A percentile compares a stretch with the other conserved stretches of the same genome.
Conservation (phyloP, 2,888 invertebrate species). For the Ennomos erosarius region DNA sequence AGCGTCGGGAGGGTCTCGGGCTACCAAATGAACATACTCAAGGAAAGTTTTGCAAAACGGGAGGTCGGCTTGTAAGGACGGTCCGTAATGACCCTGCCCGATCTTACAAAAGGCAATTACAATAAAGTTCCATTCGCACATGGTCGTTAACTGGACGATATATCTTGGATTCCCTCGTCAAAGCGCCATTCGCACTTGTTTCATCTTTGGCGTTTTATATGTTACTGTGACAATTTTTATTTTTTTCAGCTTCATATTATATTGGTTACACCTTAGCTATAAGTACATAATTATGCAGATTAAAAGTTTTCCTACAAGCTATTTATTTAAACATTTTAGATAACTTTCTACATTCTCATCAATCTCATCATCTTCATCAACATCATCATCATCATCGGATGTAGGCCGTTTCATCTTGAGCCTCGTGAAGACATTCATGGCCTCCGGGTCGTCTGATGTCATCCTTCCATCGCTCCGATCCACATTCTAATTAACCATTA, state of each 20-base stretch:
- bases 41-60: slow-evolving; percentile 75
- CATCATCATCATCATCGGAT: no score
- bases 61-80: slow-evolving; percentile 72
- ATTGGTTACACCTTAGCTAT: slow-evolving; percentile 16
- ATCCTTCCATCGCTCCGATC: no score
- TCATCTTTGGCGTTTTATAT: slow-evolving; percentile 53
- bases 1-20: slow-evolving; percentile 46
- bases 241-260: slow-evolving; percentile 18
- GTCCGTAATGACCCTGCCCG: slow-evolving; percentile 81
- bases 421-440: no score
- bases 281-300: background rate
- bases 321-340: no score
- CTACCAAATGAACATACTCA: slow-evolving; percentile 57
- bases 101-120: slow-evolving; percentile 86
- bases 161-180: slow-evolving; percentile 78
- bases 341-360: no score
- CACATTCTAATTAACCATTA: no score
- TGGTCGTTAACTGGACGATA: slow-evolving; percentile 84
- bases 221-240: slow-evolving; percentile 28
- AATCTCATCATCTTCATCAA: no score
- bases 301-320: background rate
- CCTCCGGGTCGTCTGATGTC: no score
- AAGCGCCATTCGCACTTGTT: slow-evolving; percentile 61
- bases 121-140: slow-evolving; percentile 84
- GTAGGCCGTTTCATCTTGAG: no score